Evolutionary conservation across 2,888 invertebrate genomes (phyloP), one percentile per base, ranked within the genome.

Genomic region (Galeruca laticollis): DNA sequence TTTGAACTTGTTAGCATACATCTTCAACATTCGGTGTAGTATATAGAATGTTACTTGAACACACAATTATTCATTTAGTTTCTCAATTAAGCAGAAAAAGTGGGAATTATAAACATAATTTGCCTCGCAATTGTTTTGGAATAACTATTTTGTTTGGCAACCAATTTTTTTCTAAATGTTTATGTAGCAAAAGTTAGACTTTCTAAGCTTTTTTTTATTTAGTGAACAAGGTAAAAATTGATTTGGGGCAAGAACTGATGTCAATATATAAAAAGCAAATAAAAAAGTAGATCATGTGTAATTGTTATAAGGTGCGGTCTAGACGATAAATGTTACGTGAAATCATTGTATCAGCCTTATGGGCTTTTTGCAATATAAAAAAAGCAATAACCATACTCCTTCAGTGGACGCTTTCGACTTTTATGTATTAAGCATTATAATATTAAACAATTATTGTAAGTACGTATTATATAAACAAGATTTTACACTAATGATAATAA

Each of bases 241-340:
- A 40, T 13, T 47, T 47, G n/a, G 47, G 9, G 15, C 47, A 47
- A 47, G 47, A 47, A 47, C 35, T 57, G 56, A 57, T 57, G 35
- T 57, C 33, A 57, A 57, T 18, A 57, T 3, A 31, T 15, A 18
- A 15, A 47, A 47, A 47, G 15, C 9, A 2, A 47, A 18, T 15
- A 26, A 51, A 51, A 59, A 37, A 20, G 40, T 33, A 57, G 65
- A n/a, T 37, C 10, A 9, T 33, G 57, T 31, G 26, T 9, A 37
- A 51, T 56, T 20, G 26, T 62, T 54, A 60, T 68, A 15, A 13
- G 37, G 54, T 13, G 33, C 60, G 61, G 57, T 67, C 59, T 56
- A 18, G 62, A 56, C 59, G 87, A 87, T 88, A 87, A 87, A 88
- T 88, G 88, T 89, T 88, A 87, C 87, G 88, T 88, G 59, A 89